Evolutionary conservation across 2,113 vertebrate species (phyloP).

Genomic region (Lathamus discolor): DNA sequence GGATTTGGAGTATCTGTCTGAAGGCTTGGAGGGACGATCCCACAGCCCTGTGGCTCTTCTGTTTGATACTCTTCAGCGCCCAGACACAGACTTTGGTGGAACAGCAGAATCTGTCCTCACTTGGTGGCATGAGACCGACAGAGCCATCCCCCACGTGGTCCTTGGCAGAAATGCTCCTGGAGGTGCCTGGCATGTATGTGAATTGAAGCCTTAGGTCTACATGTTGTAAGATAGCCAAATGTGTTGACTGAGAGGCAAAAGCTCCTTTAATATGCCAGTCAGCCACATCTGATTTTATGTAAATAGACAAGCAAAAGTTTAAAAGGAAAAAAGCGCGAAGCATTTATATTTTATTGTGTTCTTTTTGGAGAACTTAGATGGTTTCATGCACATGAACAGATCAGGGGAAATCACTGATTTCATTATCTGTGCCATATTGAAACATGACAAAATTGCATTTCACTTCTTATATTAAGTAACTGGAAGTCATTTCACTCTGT

Average conservation of each 20-base stretch:
- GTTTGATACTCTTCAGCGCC: slow-evolving; percentile 79
- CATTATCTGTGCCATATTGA: neutral
- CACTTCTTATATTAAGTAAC: neutral
- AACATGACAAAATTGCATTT: neutral
- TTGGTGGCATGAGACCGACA: slow-evolving; percentile 68
- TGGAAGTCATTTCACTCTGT: neutral
- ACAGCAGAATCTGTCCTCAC: slow-evolving; percentile 74
- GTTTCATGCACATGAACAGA: neutral
- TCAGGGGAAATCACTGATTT: neutral
- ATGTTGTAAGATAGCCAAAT: neutral
- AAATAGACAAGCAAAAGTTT: neutral
- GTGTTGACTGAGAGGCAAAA: neutral
- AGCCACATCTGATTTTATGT: neutral
- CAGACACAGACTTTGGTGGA: slow-evolving; percentile 79
- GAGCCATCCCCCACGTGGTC: slow-evolving; percentile 77
- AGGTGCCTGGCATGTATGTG: slow-evolving; percentile 83
- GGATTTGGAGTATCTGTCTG: slow-evolving; percentile 82
- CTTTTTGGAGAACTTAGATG: neutral
- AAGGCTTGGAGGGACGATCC: slow-evolving; percentile 81
- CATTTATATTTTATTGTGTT: neutral
- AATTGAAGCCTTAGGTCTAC: neutral
- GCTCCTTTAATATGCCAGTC: neutral
- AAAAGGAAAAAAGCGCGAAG: neutral
- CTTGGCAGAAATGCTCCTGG: slow-evolving; percentile 78
- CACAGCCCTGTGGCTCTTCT: slow-evolving; percentile 79